Percentiles rank a stretch among this genome's conserved stretches.
phyloP scores from a whole-genome alignment of 1,140 invertebrate genomes.

The Neotoxoptera formosana region DNA sequence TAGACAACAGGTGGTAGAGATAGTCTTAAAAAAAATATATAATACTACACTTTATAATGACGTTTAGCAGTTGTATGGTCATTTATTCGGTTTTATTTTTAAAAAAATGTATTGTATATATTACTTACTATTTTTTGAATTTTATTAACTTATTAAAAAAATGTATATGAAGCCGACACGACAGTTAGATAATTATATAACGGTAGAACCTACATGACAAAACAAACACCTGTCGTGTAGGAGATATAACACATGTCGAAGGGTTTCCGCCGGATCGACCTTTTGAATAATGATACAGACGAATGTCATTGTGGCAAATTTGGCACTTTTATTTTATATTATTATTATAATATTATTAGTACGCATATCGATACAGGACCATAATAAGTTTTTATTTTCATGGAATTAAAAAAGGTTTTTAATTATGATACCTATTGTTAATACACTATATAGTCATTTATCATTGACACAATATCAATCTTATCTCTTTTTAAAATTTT shows the following conservation, averaged over 20 bases:
- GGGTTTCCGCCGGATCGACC: neutral
- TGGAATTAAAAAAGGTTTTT: neutral
- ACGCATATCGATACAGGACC: neutral
- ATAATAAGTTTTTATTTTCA: neutral
- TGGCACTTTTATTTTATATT: no score
- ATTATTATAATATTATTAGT: neutral
- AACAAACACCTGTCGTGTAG: slow-evolving; percentile 24
- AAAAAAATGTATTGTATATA: neutral
- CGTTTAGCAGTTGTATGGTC: neutral
- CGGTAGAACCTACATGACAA: neutral
- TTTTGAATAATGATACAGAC: neutral
- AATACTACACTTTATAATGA: neutral
- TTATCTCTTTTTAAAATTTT: no score
- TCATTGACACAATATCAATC: no score
- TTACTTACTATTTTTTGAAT: neutral
- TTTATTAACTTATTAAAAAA: slow-evolving; percentile 14
- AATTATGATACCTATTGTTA: neutral
- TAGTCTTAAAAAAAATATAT: neutral
- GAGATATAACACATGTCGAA: neutral
- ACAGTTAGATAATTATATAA: slow-evolving; percentile 24
- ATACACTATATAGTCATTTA: neutral
- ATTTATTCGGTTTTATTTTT: neutral
- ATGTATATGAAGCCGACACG: neutral
- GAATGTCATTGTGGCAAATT: neutral
- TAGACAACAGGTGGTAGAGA: neutral